A percentile compares a stretch with the other conserved stretches of the same genome.
Evolutionary conservation across 2,113 vertebrate genomes (phyloP).

Genomic region (Camelus bactrianus): DNA sequence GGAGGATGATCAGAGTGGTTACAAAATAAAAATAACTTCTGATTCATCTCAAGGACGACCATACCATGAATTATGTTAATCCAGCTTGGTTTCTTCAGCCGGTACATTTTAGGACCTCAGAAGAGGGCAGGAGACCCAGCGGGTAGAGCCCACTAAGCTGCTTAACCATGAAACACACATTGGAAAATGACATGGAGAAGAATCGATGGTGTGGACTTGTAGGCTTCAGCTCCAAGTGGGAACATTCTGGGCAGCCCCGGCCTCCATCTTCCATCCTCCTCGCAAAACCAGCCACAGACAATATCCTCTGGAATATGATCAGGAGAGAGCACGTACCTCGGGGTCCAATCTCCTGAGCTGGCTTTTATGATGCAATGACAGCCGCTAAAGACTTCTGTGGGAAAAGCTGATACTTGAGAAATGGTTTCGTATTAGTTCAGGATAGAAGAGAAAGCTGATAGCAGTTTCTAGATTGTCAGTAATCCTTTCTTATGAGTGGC

Average conservation of each 20-base stretch:
- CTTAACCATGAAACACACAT: background rate
- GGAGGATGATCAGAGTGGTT: fast-evolving
- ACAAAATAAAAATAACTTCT: background rate
- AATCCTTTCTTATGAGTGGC: constrained; percentile 58
- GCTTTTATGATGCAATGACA: background rate
- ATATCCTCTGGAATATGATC: constrained; percentile 12
- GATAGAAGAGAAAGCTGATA: constrained; percentile 61
- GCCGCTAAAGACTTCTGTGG: constrained; percentile 14
- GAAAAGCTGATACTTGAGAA: constrained; percentile 61
- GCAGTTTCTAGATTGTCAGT: constrained; percentile 55
- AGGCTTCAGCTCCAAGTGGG: background rate
- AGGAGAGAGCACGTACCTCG: background rate
- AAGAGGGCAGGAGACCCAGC: background rate
- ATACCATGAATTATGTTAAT: background rate
- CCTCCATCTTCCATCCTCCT: background rate
- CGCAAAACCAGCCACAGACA: background rate
- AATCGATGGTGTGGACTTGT: background rate
- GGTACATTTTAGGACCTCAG: background rate
- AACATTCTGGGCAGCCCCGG: too few relatives aligned
- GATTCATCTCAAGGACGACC: background rate
- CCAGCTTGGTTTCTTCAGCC: background rate
- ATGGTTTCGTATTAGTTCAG: constrained; percentile 25
- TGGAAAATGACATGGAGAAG: background rate
- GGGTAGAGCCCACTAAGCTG: background rate
- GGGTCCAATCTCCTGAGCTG: background rate